These are phyloP conservation scores for Eulithis prunata DNA, from an alignment of 2,888 invertebrate species.

Conservation along the genomic window DNA sequence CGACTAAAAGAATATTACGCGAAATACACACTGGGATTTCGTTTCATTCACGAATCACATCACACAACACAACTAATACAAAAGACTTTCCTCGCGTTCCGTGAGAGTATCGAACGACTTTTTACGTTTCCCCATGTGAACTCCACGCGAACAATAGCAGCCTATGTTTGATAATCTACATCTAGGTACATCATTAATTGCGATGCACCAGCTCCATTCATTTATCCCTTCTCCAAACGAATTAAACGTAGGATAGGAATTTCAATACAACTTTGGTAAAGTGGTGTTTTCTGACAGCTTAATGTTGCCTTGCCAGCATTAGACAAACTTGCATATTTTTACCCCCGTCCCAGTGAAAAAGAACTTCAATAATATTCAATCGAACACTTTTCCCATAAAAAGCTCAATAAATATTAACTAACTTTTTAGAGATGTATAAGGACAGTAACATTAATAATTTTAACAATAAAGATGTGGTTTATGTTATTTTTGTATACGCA, in stretches of 20 bases:
- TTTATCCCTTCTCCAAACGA: constrained; percentile 55
- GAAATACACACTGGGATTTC: constrained; percentile 26
- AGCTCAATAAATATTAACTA: too few species aligned
- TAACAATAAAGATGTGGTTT: too few species aligned
- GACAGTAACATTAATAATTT: too few species aligned
- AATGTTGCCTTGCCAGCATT: too few species aligned
- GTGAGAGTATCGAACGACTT: constrained; percentile 69
- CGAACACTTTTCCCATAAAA: too few species aligned
- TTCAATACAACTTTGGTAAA: not conserved
- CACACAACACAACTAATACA: constrained; percentile 30
- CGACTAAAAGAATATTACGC: constrained; percentile 5
- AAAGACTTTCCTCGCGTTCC: constrained; percentile 74
- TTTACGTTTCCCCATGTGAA: constrained; percentile 71
- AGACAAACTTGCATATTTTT: too few species aligned
- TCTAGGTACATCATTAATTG: constrained; percentile 57
- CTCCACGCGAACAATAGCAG: constrained; percentile 67
- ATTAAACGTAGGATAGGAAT: not conserved
- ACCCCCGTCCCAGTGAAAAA: too few species aligned
- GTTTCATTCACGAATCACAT: constrained; percentile 44
- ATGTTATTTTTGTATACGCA: too few species aligned
- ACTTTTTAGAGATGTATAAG: too few species aligned
- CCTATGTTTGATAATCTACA: constrained; percentile 69
- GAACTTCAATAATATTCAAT: too few species aligned
- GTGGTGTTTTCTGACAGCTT: too few species aligned
- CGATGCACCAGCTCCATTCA: constrained; percentile 46